Evolutionary conservation across 2,797 vertebrate genomes (phyloP).

Genomic region (Oceanodroma leucorhoa): DNA sequence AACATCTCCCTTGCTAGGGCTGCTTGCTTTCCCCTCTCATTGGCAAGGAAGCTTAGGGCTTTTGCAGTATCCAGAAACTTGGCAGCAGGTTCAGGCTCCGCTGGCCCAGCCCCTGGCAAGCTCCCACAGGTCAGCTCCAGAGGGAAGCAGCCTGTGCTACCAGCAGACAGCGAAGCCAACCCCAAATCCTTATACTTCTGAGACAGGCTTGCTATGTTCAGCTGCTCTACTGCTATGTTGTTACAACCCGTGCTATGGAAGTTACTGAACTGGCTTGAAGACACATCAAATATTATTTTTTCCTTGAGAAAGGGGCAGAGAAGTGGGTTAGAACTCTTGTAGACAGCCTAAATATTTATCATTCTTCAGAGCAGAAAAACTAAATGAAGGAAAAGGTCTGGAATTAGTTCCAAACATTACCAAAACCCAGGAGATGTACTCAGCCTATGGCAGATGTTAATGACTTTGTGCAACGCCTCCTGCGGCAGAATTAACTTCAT

Average conservation of each 20-base stretch:
- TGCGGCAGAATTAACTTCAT: background rate
- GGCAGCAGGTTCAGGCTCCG: background rate
- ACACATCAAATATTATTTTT: background rate
- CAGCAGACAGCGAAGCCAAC: accelerated
- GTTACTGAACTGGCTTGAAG: background rate
- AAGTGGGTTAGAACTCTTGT: background rate
- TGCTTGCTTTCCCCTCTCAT: background rate
- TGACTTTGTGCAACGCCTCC: background rate
- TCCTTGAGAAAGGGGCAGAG: background rate
- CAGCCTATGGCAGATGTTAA: background rate
- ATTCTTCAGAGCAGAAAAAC: background rate
- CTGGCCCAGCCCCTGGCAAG: background rate
- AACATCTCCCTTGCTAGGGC: background rate
- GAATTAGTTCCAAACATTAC: background rate
- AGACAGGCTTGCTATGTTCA: background rate
- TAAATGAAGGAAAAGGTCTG: background rate
- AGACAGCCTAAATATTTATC: background rate
- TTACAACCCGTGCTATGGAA: background rate
- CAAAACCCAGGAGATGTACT: background rate
- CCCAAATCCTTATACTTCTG: background rate
- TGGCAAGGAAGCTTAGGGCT: background rate
- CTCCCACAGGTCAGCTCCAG: background rate
- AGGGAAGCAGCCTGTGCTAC: background rate
- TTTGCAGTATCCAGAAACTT: background rate
- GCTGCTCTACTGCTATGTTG: background rate